Percentiles rank a stretch among this genome's conserved stretches.
Conservation (phyloP, 2,113 vertebrate genomes). For the Calonectris borealis region DNA sequence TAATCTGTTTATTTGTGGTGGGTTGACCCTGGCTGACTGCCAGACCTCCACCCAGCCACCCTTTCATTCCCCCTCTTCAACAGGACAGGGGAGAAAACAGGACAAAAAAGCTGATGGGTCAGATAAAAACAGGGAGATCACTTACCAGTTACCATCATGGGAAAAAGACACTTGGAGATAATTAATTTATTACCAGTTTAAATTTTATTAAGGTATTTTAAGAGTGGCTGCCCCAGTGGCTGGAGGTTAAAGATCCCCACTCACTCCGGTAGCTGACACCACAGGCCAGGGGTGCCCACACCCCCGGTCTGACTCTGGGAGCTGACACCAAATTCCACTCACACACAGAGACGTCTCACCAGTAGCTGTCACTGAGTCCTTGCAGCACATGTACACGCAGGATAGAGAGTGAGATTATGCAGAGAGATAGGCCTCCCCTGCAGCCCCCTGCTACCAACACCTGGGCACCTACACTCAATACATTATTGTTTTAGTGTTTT, state of each 20-base stretch:
- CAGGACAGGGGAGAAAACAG: background rate
- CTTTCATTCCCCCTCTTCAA: background rate
- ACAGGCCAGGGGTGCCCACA: background rate
- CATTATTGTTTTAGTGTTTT: background rate
- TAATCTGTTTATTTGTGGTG: background rate
- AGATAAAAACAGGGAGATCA: background rate
- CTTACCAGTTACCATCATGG: rapidly evolving
- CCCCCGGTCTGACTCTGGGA: rapidly evolving
- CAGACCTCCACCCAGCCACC: background rate
- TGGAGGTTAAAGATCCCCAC: background rate
- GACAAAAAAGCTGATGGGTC: background rate
- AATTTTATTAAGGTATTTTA: background rate
- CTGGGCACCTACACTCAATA: background rate
- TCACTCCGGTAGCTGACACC: background rate
- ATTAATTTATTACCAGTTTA: background rate
- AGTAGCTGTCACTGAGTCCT: background rate
- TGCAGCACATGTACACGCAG: background rate
- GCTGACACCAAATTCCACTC: background rate
- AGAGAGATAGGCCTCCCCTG: no score
- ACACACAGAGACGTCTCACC: background rate
- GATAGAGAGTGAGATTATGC: background rate
- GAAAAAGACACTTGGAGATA: background rate
- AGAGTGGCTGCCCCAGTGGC: background rate
- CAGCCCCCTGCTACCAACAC: background rate
- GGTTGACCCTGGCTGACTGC: background rate